Conservation (phyloP, 2,888 invertebrate species). For the Synergus gifuensis region DNA sequence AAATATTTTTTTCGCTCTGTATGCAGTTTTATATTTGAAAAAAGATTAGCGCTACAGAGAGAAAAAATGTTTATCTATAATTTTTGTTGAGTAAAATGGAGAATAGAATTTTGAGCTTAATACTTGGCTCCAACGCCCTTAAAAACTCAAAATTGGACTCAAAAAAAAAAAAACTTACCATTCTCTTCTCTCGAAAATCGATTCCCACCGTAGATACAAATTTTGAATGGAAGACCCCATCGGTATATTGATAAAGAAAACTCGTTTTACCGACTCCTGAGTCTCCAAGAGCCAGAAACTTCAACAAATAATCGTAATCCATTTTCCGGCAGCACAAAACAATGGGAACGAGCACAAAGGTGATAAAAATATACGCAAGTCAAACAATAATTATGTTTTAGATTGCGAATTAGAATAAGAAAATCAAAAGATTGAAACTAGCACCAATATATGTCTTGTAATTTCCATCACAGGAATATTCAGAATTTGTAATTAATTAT, state of each 20-base stretch:
- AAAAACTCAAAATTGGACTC: not conserved
- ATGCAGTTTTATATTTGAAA: too few species aligned
- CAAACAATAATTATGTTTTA: not conserved
- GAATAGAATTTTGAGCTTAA: too few species aligned
- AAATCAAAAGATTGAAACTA: conserved; percentile 31
- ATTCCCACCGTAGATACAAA: conserved; percentile 99
- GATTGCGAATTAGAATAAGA: conserved; percentile 13
- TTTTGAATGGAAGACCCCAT: conserved; percentile 93
- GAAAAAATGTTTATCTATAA: too few species aligned
- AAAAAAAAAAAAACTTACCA: conserved; percentile 82
- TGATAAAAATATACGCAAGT: conserved; percentile 27
- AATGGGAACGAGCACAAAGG: not conserved
- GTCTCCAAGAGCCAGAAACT: conserved; percentile 96
- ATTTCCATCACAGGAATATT: not conserved
- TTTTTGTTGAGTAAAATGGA: too few species aligned
- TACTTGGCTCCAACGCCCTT: too few species aligned
- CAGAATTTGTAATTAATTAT: not conserved
- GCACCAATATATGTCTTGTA: not conserved
- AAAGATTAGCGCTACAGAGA: too few species aligned
- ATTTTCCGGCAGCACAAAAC: conserved; percentile 71
- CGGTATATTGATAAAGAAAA: conserved; percentile 96
- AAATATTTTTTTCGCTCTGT: too few species aligned
- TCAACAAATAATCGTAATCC: conserved; percentile 96
- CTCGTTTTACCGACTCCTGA: conserved; percentile 98
- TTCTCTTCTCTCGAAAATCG: conserved; percentile 96